phyloP scores from a whole-genome alignment of 2,113 vertebrate genomes.

The Rallus limicola region DNA sequence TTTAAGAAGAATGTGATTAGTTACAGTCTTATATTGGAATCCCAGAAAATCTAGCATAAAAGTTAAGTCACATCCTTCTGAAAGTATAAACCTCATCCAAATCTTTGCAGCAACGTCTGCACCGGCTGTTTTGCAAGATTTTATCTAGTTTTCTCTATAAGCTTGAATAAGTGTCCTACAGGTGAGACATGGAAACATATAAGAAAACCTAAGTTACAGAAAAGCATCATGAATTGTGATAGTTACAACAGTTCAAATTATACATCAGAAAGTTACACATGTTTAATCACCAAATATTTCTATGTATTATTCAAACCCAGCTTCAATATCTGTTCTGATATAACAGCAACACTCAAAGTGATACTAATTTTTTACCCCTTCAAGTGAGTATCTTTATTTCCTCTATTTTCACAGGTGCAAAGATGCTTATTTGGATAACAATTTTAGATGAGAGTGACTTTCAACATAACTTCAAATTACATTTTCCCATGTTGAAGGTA shows the following conservation, averaged over 20 bases:
- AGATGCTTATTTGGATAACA: slow-evolving; percentile 19
- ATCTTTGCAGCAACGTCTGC: background rate
- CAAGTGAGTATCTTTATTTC: slow-evolving; percentile 40
- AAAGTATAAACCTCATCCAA: background rate
- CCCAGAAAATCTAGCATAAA: background rate
- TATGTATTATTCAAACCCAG: slow-evolving; percentile 49
- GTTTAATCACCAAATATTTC: slow-evolving; percentile 57
- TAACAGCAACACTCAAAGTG: slow-evolving; percentile 38
- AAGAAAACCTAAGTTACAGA: slow-evolving; percentile 44
- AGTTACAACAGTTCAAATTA: slow-evolving; percentile 45
- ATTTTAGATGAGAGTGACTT: background rate
- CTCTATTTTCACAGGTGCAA: slow-evolving; percentile 58
- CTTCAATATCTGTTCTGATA: slow-evolving; percentile 38
- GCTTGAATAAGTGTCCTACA: background rate
- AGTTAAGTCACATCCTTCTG: background rate
- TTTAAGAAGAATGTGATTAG: background rate
- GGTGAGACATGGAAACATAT: slow-evolving; percentile 20
- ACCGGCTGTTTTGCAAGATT: background rate
- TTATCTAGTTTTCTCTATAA: background rate
- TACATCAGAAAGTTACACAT: slow-evolving; percentile 57
- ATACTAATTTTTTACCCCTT: slow-evolving; percentile 46
- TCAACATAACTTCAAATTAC: background rate
- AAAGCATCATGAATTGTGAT: slow-evolving; percentile 23
- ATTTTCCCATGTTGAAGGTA: background rate
- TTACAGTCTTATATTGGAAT: background rate